Base-by-base conservation (phyloP, 2,113 vertebrate genomes). In the Gulo gulo region DNA sequence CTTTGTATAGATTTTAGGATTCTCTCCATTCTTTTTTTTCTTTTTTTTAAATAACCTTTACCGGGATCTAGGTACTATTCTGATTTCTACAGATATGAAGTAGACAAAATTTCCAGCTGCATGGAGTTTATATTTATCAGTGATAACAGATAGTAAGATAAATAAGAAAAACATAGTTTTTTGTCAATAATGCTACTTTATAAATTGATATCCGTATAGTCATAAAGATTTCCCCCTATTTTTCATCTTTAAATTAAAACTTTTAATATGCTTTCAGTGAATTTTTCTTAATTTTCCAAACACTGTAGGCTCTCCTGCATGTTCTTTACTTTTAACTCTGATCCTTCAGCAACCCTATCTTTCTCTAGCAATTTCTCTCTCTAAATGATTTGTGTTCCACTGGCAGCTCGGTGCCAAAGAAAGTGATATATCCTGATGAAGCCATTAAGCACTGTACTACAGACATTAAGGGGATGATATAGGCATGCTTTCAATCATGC, bases 351-450 rank as follows among this genome's bases (percentile, higher is more conserved):
- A 47, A 31, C 52, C 73, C 73, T 73, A 1, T 93, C 89, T 31
- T 95, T 96, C 78, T 95, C 90, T 89, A 84, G 81, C 90, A 91
- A 88, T 95, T 88, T 93, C 92, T 97, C 80, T 96, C 63, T 94
- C 89, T 95, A 96, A 97, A 87, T 98, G 97, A 98, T 98, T 96
- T 97, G 97, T 95, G 92, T 96, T 97, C 79, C 21, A 55, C 95
- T 96, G 95, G 94, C 92, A 96, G 87, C 78, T 94, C 87, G 31
- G 88, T 94, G 91, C 92, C 90, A 83, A 96, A 95, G 92, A 96
- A 96, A 97, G 94, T 94, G 95, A 96, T 95, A 95, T 92, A 96
- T 97, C 95, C 97, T 97, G 95, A 97, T 85, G 97, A 98, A 97
- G 92, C 80, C 96, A 97, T 98, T 98, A 98, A 96, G 96, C 94